Evolutionary conservation across 2,888 invertebrate species (phyloP).

Genomic region (Thecophora atra): DNA sequence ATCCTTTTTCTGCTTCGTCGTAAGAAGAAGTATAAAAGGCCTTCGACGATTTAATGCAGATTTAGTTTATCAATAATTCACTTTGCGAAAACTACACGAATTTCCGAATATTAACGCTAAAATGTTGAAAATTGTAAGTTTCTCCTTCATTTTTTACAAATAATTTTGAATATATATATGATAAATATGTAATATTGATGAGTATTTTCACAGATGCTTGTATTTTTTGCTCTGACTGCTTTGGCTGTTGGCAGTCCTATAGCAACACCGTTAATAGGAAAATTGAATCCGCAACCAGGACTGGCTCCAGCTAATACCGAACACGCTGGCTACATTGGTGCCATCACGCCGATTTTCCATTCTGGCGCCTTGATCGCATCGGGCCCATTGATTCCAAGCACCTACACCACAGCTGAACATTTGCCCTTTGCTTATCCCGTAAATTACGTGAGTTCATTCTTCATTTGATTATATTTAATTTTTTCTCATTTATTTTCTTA

Average conservation of each 20-base stretch:
- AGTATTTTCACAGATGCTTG: not conserved
- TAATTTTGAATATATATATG: not conserved
- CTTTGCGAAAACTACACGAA: not conserved
- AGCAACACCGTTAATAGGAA: constrained; percentile 53
- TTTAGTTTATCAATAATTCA: constrained; percentile 10
- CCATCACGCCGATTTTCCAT: constrained; percentile 45
- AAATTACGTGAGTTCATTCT: constrained; percentile 47
- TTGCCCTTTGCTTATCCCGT: constrained; percentile 47
- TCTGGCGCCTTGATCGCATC: constrained; percentile 5
- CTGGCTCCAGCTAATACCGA: constrained; percentile 51
- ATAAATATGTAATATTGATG: not conserved
- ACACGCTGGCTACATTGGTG: constrained; percentile 51
- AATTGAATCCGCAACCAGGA: constrained; percentile 47
- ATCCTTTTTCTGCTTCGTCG: not conserved
- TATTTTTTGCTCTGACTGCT: constrained; percentile 14
- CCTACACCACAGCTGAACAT: constrained; percentile 44
- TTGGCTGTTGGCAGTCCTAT: constrained; percentile 34
- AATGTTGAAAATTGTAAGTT: constrained; percentile 44
- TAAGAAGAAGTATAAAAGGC: constrained; percentile 7
- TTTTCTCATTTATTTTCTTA: constrained; percentile 8
- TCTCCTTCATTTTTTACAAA: not conserved
- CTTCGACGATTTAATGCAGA: not conserved
- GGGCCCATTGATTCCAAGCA: constrained; percentile 37
- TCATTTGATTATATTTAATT: constrained; percentile 21
- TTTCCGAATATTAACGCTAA: constrained; percentile 3